phyloP scores from a whole-genome alignment of 2,888 invertebrate species.

The Acheta domesticus region DNA sequence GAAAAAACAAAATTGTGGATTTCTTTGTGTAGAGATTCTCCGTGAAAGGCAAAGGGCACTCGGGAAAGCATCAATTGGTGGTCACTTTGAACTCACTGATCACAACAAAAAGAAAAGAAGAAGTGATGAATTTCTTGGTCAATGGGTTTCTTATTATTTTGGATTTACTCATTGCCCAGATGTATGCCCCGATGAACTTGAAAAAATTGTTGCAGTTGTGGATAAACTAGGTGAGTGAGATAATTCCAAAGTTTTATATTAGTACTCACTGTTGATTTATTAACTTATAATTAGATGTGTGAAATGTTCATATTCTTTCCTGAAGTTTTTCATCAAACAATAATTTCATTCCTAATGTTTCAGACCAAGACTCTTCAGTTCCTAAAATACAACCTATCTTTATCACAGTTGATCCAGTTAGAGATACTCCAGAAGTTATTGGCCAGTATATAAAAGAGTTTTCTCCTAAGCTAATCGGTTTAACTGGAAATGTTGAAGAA shows the following conservation, averaged over 20 bases:
- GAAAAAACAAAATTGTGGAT: constrained; percentile 67
- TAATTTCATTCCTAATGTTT: neutral
- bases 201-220: constrained; percentile 85
- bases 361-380: constrained; percentile 46
- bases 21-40: constrained; percentile 45
- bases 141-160: constrained; percentile 95
- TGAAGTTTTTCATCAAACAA: no score
- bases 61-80: constrained; percentile 92
- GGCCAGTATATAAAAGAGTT: constrained; percentile 91
- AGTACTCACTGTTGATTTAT: no score
- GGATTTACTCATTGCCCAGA: constrained; percentile 99
- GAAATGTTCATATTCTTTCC: no score
- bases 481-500: constrained; percentile 86
- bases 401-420: constrained; percentile 91
- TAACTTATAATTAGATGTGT: no score
- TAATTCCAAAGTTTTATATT: neutral
- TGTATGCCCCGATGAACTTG: constrained; percentile 97
- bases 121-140: constrained; percentile 83
- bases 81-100: constrained; percentile 82
- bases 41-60: constrained; percentile 74
- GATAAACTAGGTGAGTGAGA: constrained; percentile 65
- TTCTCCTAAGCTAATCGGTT: constrained; percentile 83
- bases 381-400: constrained; percentile 76
- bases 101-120: constrained; percentile 61
- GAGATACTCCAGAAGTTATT: constrained; percentile 82